These are phyloP conservation scores for Camptogramma bilineatum DNA, from an alignment of 2,888 invertebrate genomes.

Conservation along the genomic window DNA sequence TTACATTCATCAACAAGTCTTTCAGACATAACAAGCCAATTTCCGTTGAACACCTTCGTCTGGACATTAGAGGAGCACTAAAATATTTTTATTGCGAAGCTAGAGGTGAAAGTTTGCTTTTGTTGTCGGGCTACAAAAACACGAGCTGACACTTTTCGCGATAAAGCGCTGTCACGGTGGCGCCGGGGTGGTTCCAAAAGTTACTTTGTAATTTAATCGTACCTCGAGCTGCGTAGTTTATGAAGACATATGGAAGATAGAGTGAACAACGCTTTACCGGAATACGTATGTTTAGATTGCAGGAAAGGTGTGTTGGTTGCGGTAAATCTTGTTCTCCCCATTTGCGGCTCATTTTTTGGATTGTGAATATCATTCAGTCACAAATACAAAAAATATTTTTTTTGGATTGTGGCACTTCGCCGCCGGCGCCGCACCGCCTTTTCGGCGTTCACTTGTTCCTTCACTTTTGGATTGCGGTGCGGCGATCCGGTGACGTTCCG, in stretches of 20 bases:
- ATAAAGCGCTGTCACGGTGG: constrained; percentile 74
- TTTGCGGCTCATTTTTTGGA: neutral
- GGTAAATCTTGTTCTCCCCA: neutral
- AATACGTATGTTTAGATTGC: constrained; percentile 1
- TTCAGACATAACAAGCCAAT: constrained; percentile 14
- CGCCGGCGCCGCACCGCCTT: too few relatives aligned
- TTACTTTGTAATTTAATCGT: constrained; percentile 73
- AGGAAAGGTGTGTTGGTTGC: neutral
- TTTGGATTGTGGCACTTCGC: too few relatives aligned
- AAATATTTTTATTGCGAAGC: constrained; percentile 73
- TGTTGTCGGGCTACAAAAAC: constrained; percentile 74
- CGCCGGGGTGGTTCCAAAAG: constrained; percentile 42
- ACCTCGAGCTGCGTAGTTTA: constrained; percentile 28
- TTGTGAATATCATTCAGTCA: neutral
- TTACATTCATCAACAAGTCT: neutral
- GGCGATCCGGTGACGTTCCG: too few relatives aligned
- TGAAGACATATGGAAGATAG: constrained; percentile 35
- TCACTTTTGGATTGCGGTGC: too few relatives aligned
- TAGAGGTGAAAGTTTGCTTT: constrained; percentile 76
- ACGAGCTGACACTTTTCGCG: constrained; percentile 74
- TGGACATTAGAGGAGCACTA: constrained; percentile 48
- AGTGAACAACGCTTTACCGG: constrained; percentile 7
- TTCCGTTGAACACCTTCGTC: constrained; percentile 27
- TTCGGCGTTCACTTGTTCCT: too few relatives aligned
- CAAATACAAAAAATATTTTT: neutral